A percentile compares a stretch with the other conserved stretches of the same genome.
Evolutionary conservation across 2,888 invertebrate genomes (phyloP).

Genomic region (Clitarchus hookeri): DNA sequence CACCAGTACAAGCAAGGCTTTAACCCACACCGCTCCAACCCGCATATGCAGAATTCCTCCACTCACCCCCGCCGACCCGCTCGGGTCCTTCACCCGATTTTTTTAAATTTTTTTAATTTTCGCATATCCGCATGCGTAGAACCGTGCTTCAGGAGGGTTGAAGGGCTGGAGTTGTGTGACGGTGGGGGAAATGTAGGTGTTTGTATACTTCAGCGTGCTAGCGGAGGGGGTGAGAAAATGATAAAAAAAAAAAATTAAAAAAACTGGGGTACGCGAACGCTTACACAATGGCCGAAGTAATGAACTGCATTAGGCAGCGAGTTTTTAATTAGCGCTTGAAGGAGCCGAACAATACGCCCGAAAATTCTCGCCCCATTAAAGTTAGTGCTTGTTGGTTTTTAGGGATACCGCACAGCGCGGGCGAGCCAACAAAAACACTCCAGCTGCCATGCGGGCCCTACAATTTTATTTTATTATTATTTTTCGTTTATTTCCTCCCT

Average conservation of each 20-base stretch:
- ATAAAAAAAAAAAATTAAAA: not conserved
- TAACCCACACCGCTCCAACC: not conserved
- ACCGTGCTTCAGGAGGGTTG: not conserved
- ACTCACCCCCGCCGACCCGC: not conserved
- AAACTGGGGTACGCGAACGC: not conserved
- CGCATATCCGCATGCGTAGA: not conserved
- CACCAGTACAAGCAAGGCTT: not conserved
- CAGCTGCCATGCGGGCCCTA: not conserved
- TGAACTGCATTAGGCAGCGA: not conserved
- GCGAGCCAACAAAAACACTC: not conserved
- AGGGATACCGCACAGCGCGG: not conserved
- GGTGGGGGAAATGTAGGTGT: not conserved
- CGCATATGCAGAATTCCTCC: not conserved
- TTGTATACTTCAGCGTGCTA: not conserved
- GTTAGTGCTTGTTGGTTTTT: not conserved
- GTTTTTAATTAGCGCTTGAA: not conserved
- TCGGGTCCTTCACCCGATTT: not conserved
- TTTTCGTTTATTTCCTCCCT: not conserved
- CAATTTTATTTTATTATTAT: not conserved
- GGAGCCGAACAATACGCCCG: not conserved
- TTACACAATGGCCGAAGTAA: constrained; percentile 7
- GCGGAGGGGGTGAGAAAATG: not conserved
- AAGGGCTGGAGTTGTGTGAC: not conserved
- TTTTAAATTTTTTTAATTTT: not conserved
- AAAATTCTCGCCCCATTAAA: not conserved